These are phyloP conservation scores for Heliopora coerulea DNA, from an alignment of 92 coral and sea anemone species.

Conservation along the genomic window DNA sequence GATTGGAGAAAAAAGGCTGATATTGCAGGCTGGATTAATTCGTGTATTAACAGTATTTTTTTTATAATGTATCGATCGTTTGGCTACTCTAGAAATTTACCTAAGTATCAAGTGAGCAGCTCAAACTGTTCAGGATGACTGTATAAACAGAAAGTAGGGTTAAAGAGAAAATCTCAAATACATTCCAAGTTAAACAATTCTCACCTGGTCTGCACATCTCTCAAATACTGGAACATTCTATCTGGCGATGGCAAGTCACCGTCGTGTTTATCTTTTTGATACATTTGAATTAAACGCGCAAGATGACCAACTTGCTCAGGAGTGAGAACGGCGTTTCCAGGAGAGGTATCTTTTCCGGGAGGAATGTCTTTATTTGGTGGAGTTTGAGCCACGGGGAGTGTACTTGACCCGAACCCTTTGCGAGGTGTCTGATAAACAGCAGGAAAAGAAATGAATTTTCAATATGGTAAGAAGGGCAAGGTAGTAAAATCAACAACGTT, in stretches of 20 bases:
- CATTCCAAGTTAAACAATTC: not conserved
- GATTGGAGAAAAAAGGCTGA: no score
- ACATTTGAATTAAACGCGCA: conserved; percentile 54
- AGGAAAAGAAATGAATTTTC: not conserved
- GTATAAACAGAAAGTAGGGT: not conserved
- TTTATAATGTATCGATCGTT: no score
- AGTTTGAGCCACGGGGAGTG: conserved; percentile 59
- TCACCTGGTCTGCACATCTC: conserved; percentile 55
- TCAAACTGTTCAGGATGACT: not conserved
- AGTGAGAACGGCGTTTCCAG: conserved; percentile 59
- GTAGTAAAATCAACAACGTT: no score
- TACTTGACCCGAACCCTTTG: conserved; percentile 21
- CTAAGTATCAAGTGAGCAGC: not conserved
- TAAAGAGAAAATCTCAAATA: not conserved
- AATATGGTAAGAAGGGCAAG: no score
- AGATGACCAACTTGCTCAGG: conserved; percentile 59
- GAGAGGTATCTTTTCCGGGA: conserved; percentile 46
- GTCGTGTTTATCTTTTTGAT: conserved; percentile 41
- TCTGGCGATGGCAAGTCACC: conserved; percentile 45
- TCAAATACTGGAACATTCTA: conserved; percentile 49
- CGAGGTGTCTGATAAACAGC: conserved; percentile 20
- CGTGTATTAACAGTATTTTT: no score
- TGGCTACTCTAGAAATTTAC: no score
- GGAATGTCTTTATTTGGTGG: conserved; percentile 76
- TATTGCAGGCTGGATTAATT: no score